Evolutionary conservation across 2,797 vertebrate species (phyloP).

Genomic region (Microctenopoma steveboyesi): DNA sequence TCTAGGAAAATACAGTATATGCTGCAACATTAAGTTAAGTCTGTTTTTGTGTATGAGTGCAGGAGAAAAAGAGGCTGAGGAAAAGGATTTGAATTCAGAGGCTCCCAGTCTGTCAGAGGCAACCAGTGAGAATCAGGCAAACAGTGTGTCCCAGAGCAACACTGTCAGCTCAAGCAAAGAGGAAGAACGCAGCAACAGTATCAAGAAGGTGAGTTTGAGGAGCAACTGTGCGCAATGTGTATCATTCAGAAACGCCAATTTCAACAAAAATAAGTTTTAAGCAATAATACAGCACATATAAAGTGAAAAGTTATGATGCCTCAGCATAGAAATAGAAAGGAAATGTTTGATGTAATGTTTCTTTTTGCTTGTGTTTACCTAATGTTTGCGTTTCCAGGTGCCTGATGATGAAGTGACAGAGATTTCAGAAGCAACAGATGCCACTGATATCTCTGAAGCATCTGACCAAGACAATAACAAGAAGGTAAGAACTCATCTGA

Average conservation of each 20-base stretch:
- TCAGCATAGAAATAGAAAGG: neutral
- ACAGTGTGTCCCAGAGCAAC: slow-evolving; percentile 69
- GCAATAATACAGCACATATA: neutral
- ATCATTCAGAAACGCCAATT: neutral
- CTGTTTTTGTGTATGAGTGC: slow-evolving; percentile 18
- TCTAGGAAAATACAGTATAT: neutral
- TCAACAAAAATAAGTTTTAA: neutral
- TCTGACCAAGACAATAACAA: slow-evolving; percentile 96
- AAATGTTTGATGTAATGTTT: neutral
- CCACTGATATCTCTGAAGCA: slow-evolving; percentile 92
- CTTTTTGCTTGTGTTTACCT: neutral
- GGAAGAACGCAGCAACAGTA: slow-evolving; percentile 86
- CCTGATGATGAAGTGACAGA: slow-evolving; percentile 88
- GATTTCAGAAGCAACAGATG: slow-evolving; percentile 83
- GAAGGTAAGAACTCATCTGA: slow-evolving; percentile 81
- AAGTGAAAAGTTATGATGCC: neutral
- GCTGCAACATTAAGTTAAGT: neutral
- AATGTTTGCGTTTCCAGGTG: slow-evolving; percentile 75
- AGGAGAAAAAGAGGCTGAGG: slow-evolving; percentile 84
- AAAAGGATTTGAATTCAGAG: slow-evolving; percentile 93
- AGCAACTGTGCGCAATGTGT: too few relatives aligned
- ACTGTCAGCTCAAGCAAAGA: slow-evolving; percentile 80
- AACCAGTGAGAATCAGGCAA: slow-evolving; percentile 88
- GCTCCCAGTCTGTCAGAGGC: slow-evolving; percentile 90
- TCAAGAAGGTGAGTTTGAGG: slow-evolving; percentile 87